Evolutionary conservation across 2,113 vertebrate genomes (phyloP).

Genomic region (Scomber scombrus): DNA sequence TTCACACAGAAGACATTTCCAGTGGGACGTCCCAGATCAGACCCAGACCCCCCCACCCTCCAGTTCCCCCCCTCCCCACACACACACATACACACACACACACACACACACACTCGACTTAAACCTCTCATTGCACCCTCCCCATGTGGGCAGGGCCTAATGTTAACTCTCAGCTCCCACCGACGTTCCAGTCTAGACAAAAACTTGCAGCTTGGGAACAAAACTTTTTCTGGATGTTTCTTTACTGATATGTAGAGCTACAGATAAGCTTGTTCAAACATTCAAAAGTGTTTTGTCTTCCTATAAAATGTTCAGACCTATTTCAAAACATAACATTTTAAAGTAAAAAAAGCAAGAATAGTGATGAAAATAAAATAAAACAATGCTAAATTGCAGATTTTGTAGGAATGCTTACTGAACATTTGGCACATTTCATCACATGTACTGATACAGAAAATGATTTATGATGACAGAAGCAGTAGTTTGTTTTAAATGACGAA

Average conservation of each 20-base stretch:
- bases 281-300: no score
- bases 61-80: neutral
- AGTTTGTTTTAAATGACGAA: no score
- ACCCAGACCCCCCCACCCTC: conserved; percentile 61
- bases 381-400: no score
- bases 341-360: no score
- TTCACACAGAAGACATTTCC: conserved; percentile 87
- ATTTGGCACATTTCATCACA: no score
- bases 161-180: conserved; percentile 76
- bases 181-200: neutral
- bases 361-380: no score
- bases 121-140: conserved; percentile 16
- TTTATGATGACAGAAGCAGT: no score
- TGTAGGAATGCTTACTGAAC: no score
- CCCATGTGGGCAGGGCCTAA: conserved; percentile 62
- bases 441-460: no score
- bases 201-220: neutral
- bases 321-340: no score
- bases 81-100: no score
- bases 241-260: neutral
- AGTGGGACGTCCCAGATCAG: conserved; percentile 86
- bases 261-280: neutral
- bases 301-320: no score
- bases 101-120: neutral
- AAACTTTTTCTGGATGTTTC: neutral